A percentile compares a stretch with the other conserved stretches of the same genome.
phyloP scores from a whole-genome alignment of 2,113 vertebrate genomes.

The Lamprotornis superbus region DNA sequence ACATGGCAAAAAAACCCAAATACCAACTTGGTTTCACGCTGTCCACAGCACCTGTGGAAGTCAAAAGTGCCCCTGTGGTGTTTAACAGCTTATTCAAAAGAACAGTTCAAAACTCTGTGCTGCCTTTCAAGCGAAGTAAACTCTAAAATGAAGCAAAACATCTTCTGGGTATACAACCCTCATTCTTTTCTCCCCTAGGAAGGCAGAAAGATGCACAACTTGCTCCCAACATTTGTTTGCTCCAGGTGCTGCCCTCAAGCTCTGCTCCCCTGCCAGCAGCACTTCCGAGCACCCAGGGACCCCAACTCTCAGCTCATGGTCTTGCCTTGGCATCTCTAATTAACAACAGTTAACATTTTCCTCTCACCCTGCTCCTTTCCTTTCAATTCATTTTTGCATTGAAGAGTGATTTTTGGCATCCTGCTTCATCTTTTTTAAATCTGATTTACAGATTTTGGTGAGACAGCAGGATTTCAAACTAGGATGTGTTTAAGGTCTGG shows the following conservation, averaged over 20 bases:
- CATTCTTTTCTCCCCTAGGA: not conserved
- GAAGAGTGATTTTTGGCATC: not conserved
- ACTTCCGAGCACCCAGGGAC: not conserved
- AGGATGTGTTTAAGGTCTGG: not conserved
- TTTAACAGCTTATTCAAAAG: not conserved
- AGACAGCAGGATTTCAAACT: not conserved
- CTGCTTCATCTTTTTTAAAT: not conserved
- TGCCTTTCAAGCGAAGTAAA: not conserved
- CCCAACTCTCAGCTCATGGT: not conserved
- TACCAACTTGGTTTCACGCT: not conserved
- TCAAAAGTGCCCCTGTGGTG: too few species aligned
- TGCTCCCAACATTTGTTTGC: not conserved
- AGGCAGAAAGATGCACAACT: not conserved
- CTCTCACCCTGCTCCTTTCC: not conserved
- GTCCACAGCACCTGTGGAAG: not conserved
- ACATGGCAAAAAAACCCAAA: fast-evolving
- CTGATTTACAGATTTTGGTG: not conserved
- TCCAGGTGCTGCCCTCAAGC: not conserved
- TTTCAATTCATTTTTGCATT: not conserved
- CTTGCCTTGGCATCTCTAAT: not conserved
- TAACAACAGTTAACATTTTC: not conserved
- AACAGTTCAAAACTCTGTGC: not conserved
- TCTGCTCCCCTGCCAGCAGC: not conserved
- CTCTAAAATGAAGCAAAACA: not conserved
- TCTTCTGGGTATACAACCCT: not conserved